Conservation (phyloP, 2,797 vertebrate genomes). For the Carapus acus region DNA sequence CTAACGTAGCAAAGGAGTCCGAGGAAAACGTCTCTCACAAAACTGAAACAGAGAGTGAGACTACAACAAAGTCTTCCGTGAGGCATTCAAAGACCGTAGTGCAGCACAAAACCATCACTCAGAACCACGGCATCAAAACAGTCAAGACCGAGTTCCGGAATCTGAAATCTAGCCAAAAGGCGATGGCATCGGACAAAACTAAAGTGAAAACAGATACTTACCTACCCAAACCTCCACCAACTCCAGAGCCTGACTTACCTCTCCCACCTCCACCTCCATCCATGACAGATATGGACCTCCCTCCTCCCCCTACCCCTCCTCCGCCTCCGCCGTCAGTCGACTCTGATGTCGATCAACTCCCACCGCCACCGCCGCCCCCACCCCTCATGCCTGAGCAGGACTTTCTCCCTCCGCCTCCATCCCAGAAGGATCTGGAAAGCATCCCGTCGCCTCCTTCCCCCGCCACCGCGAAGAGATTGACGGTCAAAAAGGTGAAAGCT, state of each 20-base stretch:
- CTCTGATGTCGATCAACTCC: constrained; percentile 68
- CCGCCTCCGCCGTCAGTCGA: constrained; percentile 67
- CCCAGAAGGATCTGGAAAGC: constrained; percentile 70
- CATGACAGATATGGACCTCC: constrained; percentile 64
- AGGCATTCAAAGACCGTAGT: constrained; percentile 51
- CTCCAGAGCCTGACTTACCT: constrained; percentile 72
- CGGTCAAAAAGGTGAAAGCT: constrained; percentile 68
- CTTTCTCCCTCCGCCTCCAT: constrained; percentile 71
- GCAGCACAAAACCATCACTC: constrained; percentile 75
- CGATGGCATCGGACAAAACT: constrained; percentile 65
- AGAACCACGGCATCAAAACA: constrained; percentile 75
- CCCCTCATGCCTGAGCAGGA: constrained; percentile 57
- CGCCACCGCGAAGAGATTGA: constrained; percentile 65
- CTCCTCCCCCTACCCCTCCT: constrained; percentile 63
- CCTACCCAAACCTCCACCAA: constrained; percentile 46
- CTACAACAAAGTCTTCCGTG: constrained; percentile 33
- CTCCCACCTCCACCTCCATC: constrained; percentile 79
- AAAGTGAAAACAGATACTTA: constrained; percentile 66
- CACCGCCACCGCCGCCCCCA: constrained; percentile 59
- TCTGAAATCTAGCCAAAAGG: constrained; percentile 66
- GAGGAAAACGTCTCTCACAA: constrained; percentile 39
- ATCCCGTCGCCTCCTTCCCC: constrained; percentile 58
- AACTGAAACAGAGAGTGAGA: constrained; percentile 30
- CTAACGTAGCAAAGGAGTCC: constrained; percentile 46
- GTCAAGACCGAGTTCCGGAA: constrained; percentile 73